A percentile compares a stretch with the other conserved stretches of the same genome.
These are phyloP conservation scores for Drosophila navojoa DNA, from an alignment of 1,140 invertebrate species.

Conservation along the genomic window DNA sequence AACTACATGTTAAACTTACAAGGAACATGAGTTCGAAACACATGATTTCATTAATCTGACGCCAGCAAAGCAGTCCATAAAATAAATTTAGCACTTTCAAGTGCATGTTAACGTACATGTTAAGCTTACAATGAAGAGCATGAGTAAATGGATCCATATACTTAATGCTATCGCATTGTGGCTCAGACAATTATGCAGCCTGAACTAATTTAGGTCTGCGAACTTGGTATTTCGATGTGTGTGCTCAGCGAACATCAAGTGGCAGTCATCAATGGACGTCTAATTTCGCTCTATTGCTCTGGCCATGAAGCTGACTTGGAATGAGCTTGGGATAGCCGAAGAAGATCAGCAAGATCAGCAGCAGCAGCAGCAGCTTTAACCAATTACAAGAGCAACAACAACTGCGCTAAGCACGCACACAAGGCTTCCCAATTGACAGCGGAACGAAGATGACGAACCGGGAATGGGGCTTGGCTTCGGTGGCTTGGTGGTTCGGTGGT, in stretches of 20 bases:
- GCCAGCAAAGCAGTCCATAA: no score
- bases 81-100: neutral
- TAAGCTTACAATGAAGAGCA: neutral
- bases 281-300: slow-evolving; percentile 25
- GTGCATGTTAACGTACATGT: neutral
- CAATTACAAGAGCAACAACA: slow-evolving; percentile 30
- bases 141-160: neutral
- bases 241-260: neutral
- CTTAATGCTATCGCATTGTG: neutral
- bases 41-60: no score
- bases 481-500: slow-evolving; percentile 11
- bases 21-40: neutral
- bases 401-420: slow-evolving; percentile 12
- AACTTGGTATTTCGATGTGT: no score
- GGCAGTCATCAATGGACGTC: slow-evolving; percentile 13
- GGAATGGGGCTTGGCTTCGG: slow-evolving; percentile 1
- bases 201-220: neutral
- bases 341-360: slow-evolving; percentile 35
- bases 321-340: neutral
- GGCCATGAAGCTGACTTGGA: neutral
- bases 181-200: neutral
- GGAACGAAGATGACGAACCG: slow-evolving; percentile 13
- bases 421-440: slow-evolving; percentile 13
- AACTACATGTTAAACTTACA: neutral
- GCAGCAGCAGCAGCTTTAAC: slow-evolving; percentile 19